Conservation (phyloP, 2,797 vertebrate genomes). For the Syngnathus acus region DNA sequence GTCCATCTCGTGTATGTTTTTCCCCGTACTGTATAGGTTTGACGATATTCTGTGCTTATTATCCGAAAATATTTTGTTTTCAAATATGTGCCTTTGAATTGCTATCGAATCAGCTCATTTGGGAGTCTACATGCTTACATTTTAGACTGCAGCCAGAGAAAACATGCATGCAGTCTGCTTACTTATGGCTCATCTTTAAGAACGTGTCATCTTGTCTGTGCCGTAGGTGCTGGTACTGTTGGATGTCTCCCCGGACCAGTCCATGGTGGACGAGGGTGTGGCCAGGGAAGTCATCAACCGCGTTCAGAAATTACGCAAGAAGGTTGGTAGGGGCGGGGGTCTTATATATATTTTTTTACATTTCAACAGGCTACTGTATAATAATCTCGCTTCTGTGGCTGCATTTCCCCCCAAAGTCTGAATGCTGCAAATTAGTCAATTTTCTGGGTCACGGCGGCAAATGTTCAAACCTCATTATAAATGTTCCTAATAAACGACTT, state of each 20-base stretch:
- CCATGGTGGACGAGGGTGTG: conserved; percentile 94
- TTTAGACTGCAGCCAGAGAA: background rate
- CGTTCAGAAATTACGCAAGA: conserved; percentile 97
- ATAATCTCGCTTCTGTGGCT: background rate
- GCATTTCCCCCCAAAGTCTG: background rate
- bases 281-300: conserved; percentile 97
- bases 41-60: too few species aligned
- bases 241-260: conserved; percentile 89
- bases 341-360: conserved; percentile 12
- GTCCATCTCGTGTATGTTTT: too few species aligned
- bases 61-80: background rate
- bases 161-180: background rate
- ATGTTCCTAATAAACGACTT: background rate
- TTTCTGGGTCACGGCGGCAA: background rate
- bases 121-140: background rate
- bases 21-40: too few species aligned
- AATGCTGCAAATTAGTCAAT: background rate
- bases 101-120: background rate
- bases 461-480: background rate
- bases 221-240: conserved; percentile 86
- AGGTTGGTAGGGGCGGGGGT: conserved; percentile 66
- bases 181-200: background rate
- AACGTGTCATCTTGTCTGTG: background rate
- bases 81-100: background rate
- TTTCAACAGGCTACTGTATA: background rate